phyloP scores from a whole-genome alignment of 2,113 vertebrate genomes.

The Girardinichthys multiradiatus region DNA sequence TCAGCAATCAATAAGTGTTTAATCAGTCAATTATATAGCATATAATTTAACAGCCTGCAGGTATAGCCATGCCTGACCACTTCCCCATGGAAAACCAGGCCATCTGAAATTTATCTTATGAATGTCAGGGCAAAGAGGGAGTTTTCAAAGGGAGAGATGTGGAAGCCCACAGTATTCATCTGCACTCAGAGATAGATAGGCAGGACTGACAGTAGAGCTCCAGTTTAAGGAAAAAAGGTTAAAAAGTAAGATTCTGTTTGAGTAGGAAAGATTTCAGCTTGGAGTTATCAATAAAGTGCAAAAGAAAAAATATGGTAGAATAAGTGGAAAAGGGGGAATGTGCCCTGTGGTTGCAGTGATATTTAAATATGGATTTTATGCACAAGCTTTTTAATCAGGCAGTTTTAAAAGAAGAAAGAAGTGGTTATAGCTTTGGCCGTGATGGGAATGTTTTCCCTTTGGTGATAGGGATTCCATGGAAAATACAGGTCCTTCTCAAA shows the following conservation, averaged over 20 bases:
- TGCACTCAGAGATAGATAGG: slow-evolving; percentile 64
- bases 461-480: slow-evolving; percentile 25
- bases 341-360: slow-evolving; percentile 48
- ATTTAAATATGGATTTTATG: slow-evolving; percentile 42
- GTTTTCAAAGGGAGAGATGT: slow-evolving; percentile 65
- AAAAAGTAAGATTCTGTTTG: slow-evolving; percentile 39
- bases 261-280: slow-evolving; percentile 26
- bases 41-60: slow-evolving; percentile 79
- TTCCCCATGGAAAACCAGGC: slow-evolving; percentile 72
- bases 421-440: background rate
- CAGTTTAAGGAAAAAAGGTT: slow-evolving; percentile 22
- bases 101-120: slow-evolving; percentile 78
- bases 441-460: slow-evolving; percentile 19
- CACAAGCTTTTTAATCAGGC: slow-evolving; percentile 38
- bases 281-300: slow-evolving; percentile 17
- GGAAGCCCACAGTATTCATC: slow-evolving; percentile 61
- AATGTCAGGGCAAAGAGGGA: slow-evolving; percentile 76
- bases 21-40: slow-evolving; percentile 81
- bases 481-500: too few relatives aligned
- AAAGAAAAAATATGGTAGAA: slow-evolving; percentile 15
- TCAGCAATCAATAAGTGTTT: slow-evolving; percentile 82
- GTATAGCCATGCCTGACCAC: slow-evolving; percentile 67
- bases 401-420: background rate
- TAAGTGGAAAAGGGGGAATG: slow-evolving; percentile 9
- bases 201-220: slow-evolving; percentile 24